These are phyloP conservation scores for Tinamus major DNA, from an alignment of 2,797 vertebrate genomes.

Conservation along the genomic window DNA sequence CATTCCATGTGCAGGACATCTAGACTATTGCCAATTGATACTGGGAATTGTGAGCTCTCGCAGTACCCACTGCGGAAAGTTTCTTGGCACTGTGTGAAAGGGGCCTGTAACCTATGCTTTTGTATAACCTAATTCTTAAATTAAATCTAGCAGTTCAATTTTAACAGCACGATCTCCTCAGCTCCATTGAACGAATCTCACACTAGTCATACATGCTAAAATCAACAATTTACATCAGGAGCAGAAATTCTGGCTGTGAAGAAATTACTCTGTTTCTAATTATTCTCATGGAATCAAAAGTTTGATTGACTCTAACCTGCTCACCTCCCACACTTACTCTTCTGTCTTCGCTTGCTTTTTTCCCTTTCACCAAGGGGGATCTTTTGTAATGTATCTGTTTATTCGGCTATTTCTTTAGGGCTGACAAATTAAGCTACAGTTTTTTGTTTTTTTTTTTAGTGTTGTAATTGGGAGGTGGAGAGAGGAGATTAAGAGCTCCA, in stretches of 20 bases:
- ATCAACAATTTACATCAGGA: conserved; percentile 48
- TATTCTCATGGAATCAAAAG: conserved; percentile 22
- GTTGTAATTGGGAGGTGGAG: neutral
- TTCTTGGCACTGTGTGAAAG: conserved; percentile 22
- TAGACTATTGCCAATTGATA: neutral
- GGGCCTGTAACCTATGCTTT: conserved; percentile 31
- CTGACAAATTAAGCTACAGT: conserved; percentile 11
- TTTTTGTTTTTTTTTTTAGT: conserved; percentile 36
- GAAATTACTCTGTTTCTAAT: conserved; percentile 46
- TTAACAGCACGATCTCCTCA: conserved; percentile 50
- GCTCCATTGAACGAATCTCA: neutral
- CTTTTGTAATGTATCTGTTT: conserved; percentile 50
- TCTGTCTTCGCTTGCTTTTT: conserved; percentile 21
- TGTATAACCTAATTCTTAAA: conserved; percentile 51
- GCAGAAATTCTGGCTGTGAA: conserved; percentile 47
- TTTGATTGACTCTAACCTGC: conserved; percentile 54
- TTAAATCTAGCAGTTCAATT: conserved; percentile 42
- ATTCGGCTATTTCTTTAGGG: conserved; percentile 35
- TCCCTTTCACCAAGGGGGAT: neutral
- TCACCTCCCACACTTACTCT: conserved; percentile 43
- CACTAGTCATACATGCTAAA: conserved; percentile 44
- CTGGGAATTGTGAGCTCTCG: neutral
- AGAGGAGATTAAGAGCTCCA: neutral
- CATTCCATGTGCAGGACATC: neutral
- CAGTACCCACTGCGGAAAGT: conserved; percentile 6